Percentiles rank a stretch among this genome's conserved stretches.
These are phyloP conservation scores for Clepsis dumicolana DNA, from an alignment of 2,888 invertebrate genomes.

Conservation along the genomic window DNA sequence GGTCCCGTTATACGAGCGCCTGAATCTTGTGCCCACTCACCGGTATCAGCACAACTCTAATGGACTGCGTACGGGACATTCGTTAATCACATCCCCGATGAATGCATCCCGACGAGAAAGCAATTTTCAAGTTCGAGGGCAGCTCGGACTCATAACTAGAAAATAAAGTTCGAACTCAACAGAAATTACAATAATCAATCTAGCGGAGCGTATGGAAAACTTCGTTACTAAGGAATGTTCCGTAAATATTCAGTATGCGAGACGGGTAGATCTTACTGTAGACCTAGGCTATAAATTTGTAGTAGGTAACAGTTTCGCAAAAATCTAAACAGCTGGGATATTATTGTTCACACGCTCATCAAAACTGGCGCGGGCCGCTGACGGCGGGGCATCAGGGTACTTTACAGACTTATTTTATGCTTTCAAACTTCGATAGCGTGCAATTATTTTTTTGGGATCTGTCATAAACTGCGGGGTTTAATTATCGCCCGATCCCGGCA, in stretches of 20 bases:
- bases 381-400: conserved; percentile 37
- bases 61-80: conserved; percentile 48
- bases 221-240: conserved; percentile 33
- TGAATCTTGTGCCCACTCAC: conserved; percentile 73
- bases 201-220: conserved; percentile 19
- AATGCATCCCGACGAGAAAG: conserved; percentile 40
- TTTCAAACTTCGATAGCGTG: conserved; percentile 19
- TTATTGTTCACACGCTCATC: conserved; percentile 37
- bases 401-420: conserved; percentile 34
- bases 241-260: conserved; percentile 36
- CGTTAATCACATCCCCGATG: conserved; percentile 40
- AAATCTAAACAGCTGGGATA: conserved; percentile 21
- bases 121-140: conserved; percentile 43
- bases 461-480: conserved; percentile 22
- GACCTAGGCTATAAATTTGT: conserved; percentile 30
- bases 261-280: conserved; percentile 31
- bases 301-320: conserved; percentile 36
- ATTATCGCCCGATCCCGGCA: conserved; percentile 5
- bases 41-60: conserved; percentile 58
- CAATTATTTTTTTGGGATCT: conserved; percentile 31
- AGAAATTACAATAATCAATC: conserved; percentile 32
- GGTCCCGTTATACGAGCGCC: conserved; percentile 78
- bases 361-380: conserved; percentile 14
- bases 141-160: conserved; percentile 24
- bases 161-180: conserved; percentile 22